Base-by-base conservation (phyloP, 1,140 invertebrate species). In the Drosophila nigromelanica region DNA sequence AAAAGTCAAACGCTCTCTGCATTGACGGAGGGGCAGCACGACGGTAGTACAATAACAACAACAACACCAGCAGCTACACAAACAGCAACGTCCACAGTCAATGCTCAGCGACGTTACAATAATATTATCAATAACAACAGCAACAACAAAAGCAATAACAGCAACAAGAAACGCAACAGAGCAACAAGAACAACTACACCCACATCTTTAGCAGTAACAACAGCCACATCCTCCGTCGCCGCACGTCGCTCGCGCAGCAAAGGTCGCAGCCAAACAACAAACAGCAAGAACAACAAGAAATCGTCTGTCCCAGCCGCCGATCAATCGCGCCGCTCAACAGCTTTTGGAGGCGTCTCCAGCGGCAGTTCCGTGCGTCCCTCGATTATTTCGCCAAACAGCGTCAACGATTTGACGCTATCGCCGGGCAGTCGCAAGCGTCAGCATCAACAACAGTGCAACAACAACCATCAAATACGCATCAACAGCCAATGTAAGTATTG, bases 1-100 rank as follows among this genome's bases (percentile, higher is more conserved):
- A 92, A 89, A 89, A 90, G 89, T 89, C 87, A 91, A 85, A 91
- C 89, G 91, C 91, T 92, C 91, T 92, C 91, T 92, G 91, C 91
- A 92, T 89, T 92, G 91, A 92, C 91, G 91, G 91, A 92, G 91
- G 91, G 91, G 90, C 90, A 92, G 78, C 78, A 89, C 85, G 81
- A 78, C 81, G 90, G 80, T 71, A 90, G 72, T 76, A 82, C 66
- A 64, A 66, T 59, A 76, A 75, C 69, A 71, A 42, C 73, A 33
- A 55, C 14, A 37, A 71, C 48, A 67, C 48, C 62, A 80, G 58
- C 8, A 35, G 33, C 6, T 1, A 35, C 33, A 3, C 33, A 35
- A 35, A 8, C 8, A 10, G 33, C 33, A 15, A 62, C 40, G 10
- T 11, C n/a, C 39, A 61, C 56, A 69, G 47, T 62, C 60, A 73